These are phyloP conservation scores for Onychomys arenicola DNA, from an alignment of 2,797 vertebrate genomes.

Conservation along the genomic window DNA sequence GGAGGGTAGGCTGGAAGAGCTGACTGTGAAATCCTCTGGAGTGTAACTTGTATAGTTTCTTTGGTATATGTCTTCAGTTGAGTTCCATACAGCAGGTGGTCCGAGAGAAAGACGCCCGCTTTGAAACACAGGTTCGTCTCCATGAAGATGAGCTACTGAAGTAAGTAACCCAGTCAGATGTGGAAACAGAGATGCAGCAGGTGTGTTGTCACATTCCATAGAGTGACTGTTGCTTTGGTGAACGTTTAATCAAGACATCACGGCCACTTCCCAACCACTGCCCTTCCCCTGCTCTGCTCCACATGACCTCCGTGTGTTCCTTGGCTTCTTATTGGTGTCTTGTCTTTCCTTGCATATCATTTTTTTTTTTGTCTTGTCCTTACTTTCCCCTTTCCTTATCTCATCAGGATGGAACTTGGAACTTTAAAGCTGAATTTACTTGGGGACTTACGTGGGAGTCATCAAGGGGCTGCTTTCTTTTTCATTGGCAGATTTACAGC, in stretches of 20 bases:
- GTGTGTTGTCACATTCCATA: conserved; percentile 84
- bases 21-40: conserved; percentile 54
- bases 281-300: conserved; percentile 17
- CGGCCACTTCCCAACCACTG: background rate
- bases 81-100: conserved; percentile 91
- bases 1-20: conserved; percentile 62
- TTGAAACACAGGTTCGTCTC: conserved; percentile 92
- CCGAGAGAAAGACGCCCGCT: conserved; percentile 93
- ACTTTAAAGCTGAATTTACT: conserved; percentile 43
- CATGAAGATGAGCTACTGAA: conserved; percentile 93
- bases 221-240: conserved; percentile 59
- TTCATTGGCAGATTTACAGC: conserved; percentile 51
- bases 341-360: conserved; percentile 51
- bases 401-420: conserved; percentile 42
- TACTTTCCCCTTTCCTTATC: background rate
- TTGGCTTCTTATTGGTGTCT: conserved; percentile 63
- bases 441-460: conserved; percentile 33
- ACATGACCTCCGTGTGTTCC: background rate
- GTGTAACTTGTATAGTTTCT: conserved; percentile 81
- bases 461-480: conserved; percentile 43
- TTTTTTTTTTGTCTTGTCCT: conserved; percentile 42
- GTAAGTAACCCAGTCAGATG: conserved; percentile 85
- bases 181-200: conserved; percentile 91
- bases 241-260: conserved; percentile 53
- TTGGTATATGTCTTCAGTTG: conserved; percentile 88